Evolutionary conservation across 2,113 vertebrate species (phyloP).

Genomic region (Trematocara unimaculatum): DNA sequence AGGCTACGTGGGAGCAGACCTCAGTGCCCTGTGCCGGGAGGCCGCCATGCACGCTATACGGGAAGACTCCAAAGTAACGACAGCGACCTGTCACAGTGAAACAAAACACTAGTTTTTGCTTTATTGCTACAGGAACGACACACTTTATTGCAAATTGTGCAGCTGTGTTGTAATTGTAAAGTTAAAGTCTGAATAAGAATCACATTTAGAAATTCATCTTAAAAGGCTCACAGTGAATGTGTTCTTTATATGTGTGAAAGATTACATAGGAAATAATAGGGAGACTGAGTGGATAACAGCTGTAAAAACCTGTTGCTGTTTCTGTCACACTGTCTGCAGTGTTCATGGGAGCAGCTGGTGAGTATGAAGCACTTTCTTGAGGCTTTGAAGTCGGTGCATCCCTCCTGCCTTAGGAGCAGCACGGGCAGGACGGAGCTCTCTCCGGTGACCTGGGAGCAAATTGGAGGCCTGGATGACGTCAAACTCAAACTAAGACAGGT

Average conservation of each 20-base stretch:
- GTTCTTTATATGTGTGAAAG: not conserved
- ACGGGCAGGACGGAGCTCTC: slow-evolving; percentile 80
- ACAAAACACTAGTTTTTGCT: not conserved
- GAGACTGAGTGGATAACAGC: not conserved
- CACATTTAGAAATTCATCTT: not conserved
- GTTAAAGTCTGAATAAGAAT: not conserved
- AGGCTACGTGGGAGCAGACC: slow-evolving; percentile 91
- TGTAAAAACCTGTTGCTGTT: not conserved
- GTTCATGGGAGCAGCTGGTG: slow-evolving; percentile 53
- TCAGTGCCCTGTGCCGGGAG: slow-evolving; percentile 88
- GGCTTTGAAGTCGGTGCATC: slow-evolving; percentile 82
- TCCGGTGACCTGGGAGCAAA: slow-evolving; percentile 84
- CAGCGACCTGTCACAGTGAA: fast-evolving
- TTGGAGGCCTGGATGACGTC: slow-evolving; percentile 91
- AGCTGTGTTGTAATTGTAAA: not conserved
- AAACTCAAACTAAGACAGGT: slow-evolving; percentile 92
- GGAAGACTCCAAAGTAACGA: slow-evolving; percentile 73
- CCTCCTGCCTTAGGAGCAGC: slow-evolving; percentile 82
- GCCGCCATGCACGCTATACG: slow-evolving; percentile 83
- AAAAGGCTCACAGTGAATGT: not conserved
- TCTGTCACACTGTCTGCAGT: slow-evolving; percentile 53
- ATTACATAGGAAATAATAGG: not conserved
- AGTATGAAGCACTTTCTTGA: slow-evolving; percentile 77
- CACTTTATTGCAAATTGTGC: not conserved
- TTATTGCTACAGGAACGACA: fast-evolving